Evolutionary conservation across 2,797 vertebrate genomes (phyloP).

Genomic region (Lithobates sylvaticus): DNA sequence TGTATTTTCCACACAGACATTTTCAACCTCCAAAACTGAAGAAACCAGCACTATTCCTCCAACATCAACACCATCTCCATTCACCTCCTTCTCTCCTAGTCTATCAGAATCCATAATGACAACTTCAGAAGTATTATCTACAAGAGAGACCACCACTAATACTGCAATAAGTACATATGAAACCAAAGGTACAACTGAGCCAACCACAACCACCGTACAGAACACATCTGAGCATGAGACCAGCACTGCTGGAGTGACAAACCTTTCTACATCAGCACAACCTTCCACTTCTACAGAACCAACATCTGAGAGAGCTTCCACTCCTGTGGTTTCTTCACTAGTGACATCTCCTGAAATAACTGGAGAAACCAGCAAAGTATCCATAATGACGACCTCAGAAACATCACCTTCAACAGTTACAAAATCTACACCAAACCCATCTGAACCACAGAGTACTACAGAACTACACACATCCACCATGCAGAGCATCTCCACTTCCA

Average conservation of each 20-base stretch:
- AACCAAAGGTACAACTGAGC: neutral
- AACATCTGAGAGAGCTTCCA: neutral
- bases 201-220: neutral
- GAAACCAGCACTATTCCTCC: neutral
- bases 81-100: neutral
- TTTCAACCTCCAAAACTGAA: neutral
- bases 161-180: neutral
- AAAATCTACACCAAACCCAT: too few relatives aligned
- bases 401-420: neutral
- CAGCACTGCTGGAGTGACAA: neutral
- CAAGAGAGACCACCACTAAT: neutral
- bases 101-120: neutral
- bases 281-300: neutral
- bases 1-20: neutral
- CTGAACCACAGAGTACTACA: neutral
- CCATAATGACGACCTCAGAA: neutral
- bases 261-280: neutral
- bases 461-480: neutral
- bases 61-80: neutral
- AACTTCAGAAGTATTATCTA: neutral
- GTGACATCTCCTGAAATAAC: too few relatives aligned
- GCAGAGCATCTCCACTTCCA: neutral
- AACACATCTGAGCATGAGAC: neutral
- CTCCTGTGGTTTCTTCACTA: neutral
- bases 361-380: neutral